Base-by-base conservation (phyloP, 2,888 invertebrate species). In the Chrysolina americana region DNA sequence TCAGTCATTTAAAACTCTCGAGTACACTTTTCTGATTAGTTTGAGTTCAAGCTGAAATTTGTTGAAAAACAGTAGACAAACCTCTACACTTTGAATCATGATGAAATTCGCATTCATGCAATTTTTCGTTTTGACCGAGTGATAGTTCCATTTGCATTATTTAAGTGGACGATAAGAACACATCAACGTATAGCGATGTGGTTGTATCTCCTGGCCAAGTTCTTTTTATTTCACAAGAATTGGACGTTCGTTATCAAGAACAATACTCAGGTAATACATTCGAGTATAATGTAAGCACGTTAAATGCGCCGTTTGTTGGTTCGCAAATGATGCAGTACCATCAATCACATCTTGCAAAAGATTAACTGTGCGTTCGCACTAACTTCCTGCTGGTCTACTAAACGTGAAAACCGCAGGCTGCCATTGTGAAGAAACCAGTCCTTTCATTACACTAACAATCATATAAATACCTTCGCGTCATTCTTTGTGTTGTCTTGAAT, bases 331-430 rank as follows among this genome's bases (percentile, higher is more conserved):
- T 69, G 63, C 71, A 72, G 77, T 70, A 72, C 73, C 78, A 82
- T 83, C 81, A 83, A 83, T 83, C 83, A 83, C 77, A 75, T 78
- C 78, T 78, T 72, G 71, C 65, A 70, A 73, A 68, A 82, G 81
- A 83, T 83, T 82, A 82, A 83, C 79, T 56, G 72, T 80, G 81
- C 76, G 80, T 79, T 80, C 78, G 79, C 78, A 74, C 75, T 79
- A 82, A 83, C 81, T 84, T 84, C 84, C 84, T 84, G 83, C 84
- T 84, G 84, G 76, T 84, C 83, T 81, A 84, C 83, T 83, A 83
- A 84, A 83, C 82, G 83, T 76, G 82, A 79, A 80, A 83, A 81
- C 83, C 75, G 80, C 83, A 79, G 83, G 83, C 80, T 77, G 79
- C 82, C 82, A 83, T 84, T 83, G 83, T 84, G 77, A 79, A 81